Evolutionary conservation across 2,888 invertebrate species (phyloP), one percentile per base, ranked within the genome.

Genomic region (Rhopalosiphum nymphaeae): DNA sequence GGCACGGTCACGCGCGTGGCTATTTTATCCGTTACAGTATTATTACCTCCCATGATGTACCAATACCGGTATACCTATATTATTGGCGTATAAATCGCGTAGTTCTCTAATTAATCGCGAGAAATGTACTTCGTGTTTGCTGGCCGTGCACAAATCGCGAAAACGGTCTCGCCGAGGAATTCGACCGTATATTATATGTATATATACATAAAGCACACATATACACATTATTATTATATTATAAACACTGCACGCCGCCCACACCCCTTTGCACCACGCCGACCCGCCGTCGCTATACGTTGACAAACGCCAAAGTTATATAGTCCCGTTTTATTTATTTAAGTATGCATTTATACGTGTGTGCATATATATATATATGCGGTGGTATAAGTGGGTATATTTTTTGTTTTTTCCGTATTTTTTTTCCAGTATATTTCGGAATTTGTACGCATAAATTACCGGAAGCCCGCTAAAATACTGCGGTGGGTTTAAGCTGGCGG

Each of bases 361-460:
- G 10, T 2, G 44, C 44, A 46, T 46, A 44, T 67, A 36, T 42
- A 36, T 42, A 56, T 84, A 36, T 53, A 16, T 36, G 11, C n/a
- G n/a, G 46, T 1, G 16, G 3, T 90, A n/a, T 90, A 49, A 49
- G 53, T 84, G 91, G 84, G 53, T 91, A 85, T 56, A 85, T 56
- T 85, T 91, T 91, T 86, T 86, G 5, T 86, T 46, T 86, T 46
- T 46, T 49, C 44, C 42, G 42, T 42, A 84, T 53, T 78, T 42
- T 61, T 91, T 91, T 85, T 86, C 44, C 4, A 21, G 46, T 29
- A 9, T 61, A 61, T 92, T 92, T 88, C 16, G 88, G 53, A 92
- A 92, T 88, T 92, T 88, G 67, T 67, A 92, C 92, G 92, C 92
- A 92, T 92, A 92, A 92, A 92, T 92, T 92, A 88, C 86, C 86